Conservation (phyloP, 2,113 vertebrate genomes). For the Anguilla japonica region DNA sequence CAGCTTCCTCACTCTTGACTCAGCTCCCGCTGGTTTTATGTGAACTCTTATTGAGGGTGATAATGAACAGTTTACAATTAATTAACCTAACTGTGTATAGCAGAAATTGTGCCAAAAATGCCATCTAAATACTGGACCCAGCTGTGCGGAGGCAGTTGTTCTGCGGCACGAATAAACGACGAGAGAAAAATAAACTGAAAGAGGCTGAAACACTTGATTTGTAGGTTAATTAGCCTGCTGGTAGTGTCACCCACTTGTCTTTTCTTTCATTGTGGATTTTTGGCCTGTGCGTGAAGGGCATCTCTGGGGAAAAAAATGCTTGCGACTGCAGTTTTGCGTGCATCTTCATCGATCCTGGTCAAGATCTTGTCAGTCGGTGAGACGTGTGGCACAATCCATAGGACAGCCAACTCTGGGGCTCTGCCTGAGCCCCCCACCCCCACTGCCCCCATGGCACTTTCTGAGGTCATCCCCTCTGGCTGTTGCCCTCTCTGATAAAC, state of each 20-base stretch:
- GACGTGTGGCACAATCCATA: neutral
- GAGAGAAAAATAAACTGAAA: neutral
- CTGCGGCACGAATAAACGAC: neutral
- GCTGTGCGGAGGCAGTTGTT: neutral
- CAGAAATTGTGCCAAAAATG: neutral
- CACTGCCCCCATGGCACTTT: too few species aligned
- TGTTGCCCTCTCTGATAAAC: too few species aligned
- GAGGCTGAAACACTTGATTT: neutral
- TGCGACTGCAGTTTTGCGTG: neutral
- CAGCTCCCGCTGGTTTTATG: neutral
- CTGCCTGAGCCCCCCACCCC: too few species aligned
- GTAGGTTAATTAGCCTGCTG: neutral
- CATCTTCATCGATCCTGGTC: neutral
- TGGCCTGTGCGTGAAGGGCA: neutral
- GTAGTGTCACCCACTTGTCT: neutral
- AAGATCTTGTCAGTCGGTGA: neutral
- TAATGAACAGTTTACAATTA: neutral
- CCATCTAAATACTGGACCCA: neutral
- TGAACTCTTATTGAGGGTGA: neutral
- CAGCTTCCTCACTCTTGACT: neutral
- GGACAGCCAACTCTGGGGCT: too few species aligned
- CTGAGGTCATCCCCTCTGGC: too few species aligned
- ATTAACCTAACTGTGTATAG: neutral
- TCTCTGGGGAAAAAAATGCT: neutral
- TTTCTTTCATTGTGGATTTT: neutral